Evolutionary conservation across 1,140 invertebrate genomes (phyloP).

Genomic region (Pollicipes pollicipes): DNA sequence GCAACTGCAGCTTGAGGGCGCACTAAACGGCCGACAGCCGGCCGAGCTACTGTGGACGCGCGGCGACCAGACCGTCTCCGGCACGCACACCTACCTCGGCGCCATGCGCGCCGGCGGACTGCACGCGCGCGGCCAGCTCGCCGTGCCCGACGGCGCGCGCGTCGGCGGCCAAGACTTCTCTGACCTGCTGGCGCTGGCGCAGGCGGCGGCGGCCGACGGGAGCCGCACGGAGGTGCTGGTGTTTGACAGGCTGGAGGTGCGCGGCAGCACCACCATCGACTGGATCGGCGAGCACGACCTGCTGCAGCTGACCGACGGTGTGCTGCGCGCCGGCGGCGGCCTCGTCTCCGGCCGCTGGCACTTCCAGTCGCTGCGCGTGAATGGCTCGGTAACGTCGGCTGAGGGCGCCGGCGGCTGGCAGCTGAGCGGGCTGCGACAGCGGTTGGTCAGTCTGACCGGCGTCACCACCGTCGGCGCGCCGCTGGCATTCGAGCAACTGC

Average conservation of each 20-base stretch:
- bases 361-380: neutral
- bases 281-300: neutral
- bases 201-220: neutral
- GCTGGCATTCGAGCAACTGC: neutral
- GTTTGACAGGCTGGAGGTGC: neutral
- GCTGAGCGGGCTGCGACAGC: neutral
- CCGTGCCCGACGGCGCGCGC: neutral
- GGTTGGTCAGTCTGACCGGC: neutral
- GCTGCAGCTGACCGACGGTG: neutral
- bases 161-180: neutral
- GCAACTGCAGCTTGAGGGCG: neutral
- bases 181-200: neutral
- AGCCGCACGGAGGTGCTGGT: neutral
- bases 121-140: neutral
- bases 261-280: neutral
- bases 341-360: neutral
- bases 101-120: neutral
- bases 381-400: neutral
- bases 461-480: neutral
- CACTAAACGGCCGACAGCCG: neutral
- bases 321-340: neutral
- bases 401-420: neutral
- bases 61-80: neutral
- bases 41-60: neutral
- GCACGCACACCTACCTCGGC: neutral